These are phyloP conservation scores for Portunus trituberculatus DNA, from an alignment of 1,140 invertebrate genomes.

Conservation along the genomic window DNA sequence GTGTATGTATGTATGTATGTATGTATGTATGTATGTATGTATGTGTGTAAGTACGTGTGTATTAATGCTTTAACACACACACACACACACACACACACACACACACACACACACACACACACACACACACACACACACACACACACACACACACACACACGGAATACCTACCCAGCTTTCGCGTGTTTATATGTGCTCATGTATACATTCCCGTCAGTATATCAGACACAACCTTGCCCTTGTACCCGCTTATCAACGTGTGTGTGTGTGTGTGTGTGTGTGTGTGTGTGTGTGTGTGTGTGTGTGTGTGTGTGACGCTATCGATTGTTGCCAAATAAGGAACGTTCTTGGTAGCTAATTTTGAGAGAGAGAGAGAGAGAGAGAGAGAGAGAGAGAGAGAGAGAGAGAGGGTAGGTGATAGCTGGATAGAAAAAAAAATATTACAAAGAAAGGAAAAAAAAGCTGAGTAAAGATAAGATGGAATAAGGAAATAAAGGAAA, in stretches of 20 bases:
- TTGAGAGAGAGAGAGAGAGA: no score
- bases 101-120: no score
- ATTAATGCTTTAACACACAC: background rate
- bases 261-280: conserved; percentile 47
- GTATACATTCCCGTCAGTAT: background rate
- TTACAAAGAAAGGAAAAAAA: no score
- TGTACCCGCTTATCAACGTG: background rate
- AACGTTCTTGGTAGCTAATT: background rate
- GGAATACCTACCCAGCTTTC: no score
- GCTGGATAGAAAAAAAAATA: no score
- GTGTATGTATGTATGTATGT: background rate
- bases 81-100: no score
- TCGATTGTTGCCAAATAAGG: background rate
- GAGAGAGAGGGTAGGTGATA: no score
- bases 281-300: conserved; percentile 44
- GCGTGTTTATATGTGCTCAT: background rate
- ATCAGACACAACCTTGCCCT: background rate
- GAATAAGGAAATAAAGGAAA: no score
- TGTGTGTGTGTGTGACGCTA: background rate
- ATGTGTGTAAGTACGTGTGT: background rate
- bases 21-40: background rate
- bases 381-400: no score
- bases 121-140: no score
- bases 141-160: no score
- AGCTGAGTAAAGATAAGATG: no score